A percentile compares a stretch with the other conserved stretches of the same genome.
Evolutionary conservation across 2,113 vertebrate genomes (phyloP).

Genomic region (Sarotherodon lohbergeri): DNA sequence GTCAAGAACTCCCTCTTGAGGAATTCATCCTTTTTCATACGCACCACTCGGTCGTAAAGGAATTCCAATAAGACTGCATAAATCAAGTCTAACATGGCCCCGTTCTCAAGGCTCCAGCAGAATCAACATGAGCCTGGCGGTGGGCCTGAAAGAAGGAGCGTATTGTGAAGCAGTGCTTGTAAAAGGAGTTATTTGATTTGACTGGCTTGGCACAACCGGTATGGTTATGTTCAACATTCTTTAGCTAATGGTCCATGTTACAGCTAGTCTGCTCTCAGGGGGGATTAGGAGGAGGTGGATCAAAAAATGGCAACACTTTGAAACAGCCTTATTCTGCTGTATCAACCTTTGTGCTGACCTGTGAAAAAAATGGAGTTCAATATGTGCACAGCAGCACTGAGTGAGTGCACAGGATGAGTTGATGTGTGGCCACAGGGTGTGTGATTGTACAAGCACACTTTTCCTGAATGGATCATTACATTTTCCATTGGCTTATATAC

Average conservation of each 20-base stretch:
- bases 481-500: neutral
- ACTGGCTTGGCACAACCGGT: constrained; percentile 30
- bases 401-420: neutral
- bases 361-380: neutral
- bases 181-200: constrained; percentile 65
- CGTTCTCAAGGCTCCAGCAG: constrained; percentile 17
- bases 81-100: constrained; percentile 42
- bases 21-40: constrained; percentile 41
- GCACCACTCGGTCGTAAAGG: constrained; percentile 40
- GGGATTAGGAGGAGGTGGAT: constrained; percentile 7
- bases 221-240: constrained; percentile 61
- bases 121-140: constrained; percentile 37
- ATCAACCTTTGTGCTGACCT: constrained; percentile 41
- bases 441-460: neutral
- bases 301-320: constrained; percentile 29
- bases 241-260: constrained; percentile 58
- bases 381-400: neutral
- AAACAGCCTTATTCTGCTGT: constrained; percentile 14
- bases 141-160: constrained; percentile 10
- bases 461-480: neutral
- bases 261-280: constrained; percentile 22
- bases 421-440: neutral
- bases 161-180: constrained; percentile 43
- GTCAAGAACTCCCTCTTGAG: constrained; percentile 34
- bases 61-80: constrained; percentile 55